A percentile compares a stretch with the other conserved stretches of the same genome.
Evolutionary conservation across 1,140 invertebrate species (phyloP).

Genomic region (Paraescarpia echinospica): DNA sequence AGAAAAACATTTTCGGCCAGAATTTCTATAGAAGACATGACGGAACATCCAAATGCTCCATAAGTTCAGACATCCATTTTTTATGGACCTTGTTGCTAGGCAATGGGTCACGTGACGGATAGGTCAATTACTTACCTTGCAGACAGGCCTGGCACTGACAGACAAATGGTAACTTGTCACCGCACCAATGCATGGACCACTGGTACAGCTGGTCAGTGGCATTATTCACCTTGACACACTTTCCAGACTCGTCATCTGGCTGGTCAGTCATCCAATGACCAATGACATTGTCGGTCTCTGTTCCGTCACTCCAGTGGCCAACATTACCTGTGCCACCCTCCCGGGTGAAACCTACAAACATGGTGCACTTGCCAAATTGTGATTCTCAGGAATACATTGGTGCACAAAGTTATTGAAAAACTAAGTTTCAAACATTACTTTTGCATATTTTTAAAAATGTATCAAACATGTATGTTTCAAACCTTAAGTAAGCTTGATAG

Average conservation of each 20-base stretch:
- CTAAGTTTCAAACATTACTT: neutral
- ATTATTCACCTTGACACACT: neutral
- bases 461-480: too few relatives aligned
- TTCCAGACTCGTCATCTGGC: neutral
- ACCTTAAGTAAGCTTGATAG: too few relatives aligned
- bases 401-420: neutral
- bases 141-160: neutral
- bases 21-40: too few relatives aligned
- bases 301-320: neutral
- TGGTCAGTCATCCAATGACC: neutral
- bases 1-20: too few relatives aligned
- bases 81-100: too few relatives aligned
- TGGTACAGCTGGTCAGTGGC: neutral
- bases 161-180: neutral
- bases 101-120: neutral
- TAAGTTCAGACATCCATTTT: too few relatives aligned
- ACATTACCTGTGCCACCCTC: neutral
- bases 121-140: neutral
- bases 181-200: neutral
- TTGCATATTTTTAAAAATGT: neutral
- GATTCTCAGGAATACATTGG: too few relatives aligned
- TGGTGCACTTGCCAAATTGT: too few relatives aligned
- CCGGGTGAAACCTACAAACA: neutral
- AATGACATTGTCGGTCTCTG: neutral
- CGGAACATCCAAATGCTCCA: too few relatives aligned